phyloP scores from a whole-genome alignment of 2,113 vertebrate species.

The Desmodus rotundus region DNA sequence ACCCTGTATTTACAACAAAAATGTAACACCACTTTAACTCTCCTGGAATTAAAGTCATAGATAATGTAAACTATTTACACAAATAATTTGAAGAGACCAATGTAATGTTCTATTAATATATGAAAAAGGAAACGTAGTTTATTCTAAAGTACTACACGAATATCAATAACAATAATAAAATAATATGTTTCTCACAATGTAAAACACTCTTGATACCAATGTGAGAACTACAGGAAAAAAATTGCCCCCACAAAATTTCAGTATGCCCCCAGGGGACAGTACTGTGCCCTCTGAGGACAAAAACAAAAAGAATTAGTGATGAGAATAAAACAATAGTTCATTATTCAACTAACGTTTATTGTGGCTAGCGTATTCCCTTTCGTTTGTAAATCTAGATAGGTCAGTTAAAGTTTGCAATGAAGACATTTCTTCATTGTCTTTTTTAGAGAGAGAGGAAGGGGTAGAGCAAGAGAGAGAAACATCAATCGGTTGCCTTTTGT shows the following conservation, averaged over 20 bases:
- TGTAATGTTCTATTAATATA: neutral
- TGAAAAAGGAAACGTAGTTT: neutral
- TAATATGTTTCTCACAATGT: neutral
- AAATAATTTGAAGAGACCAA: slow-evolving; percentile 16
- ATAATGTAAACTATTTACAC: neutral
- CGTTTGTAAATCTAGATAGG: neutral
- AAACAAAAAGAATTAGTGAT: neutral
- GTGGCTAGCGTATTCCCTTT: neutral
- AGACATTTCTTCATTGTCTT: too few relatives aligned
- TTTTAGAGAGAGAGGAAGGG: too few relatives aligned
- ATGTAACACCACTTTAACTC: neutral
- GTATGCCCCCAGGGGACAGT: neutral
- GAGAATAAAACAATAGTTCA: neutral
- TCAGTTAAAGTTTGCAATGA: neutral
- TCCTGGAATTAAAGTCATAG: slow-evolving; percentile 5
- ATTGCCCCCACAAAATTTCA: neutral
- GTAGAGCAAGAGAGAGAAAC: too few relatives aligned
- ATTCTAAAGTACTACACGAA: neutral
- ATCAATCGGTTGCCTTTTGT: too few relatives aligned
- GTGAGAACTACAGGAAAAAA: neutral
- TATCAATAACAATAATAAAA: neutral
- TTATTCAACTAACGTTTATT: neutral
- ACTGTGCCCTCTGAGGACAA: neutral
- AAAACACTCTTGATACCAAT: neutral
- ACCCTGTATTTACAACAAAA: neutral